A percentile compares a stretch with the other conserved stretches of the same genome.
phyloP scores from a whole-genome alignment of 92 coral and sea anemone species.

The Heliopora coerulea region DNA sequence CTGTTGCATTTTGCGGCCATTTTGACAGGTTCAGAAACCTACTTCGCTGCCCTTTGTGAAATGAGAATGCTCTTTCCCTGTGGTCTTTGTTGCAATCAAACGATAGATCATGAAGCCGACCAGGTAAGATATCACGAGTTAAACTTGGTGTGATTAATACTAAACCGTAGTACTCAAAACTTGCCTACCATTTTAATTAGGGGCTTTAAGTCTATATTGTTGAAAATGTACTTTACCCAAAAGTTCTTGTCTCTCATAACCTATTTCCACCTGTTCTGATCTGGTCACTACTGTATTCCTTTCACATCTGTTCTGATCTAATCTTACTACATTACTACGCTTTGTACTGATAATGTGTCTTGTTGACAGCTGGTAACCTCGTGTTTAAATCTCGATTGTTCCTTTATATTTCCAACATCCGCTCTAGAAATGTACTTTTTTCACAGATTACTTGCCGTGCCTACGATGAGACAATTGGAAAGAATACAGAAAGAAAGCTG shows the following conservation, averaged over 20 bases:
- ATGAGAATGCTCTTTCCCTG: conserved; percentile 78
- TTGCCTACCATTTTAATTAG: no score
- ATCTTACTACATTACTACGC: no score
- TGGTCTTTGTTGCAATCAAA: conserved; percentile 84
- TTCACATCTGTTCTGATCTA: no score
- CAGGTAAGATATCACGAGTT: conserved; percentile 58
- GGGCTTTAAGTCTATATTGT: no score
- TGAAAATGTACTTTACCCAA: no score
- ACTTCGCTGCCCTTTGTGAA: conserved; percentile 68
- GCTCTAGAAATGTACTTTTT: no score
- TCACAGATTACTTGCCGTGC: conserved; percentile 76
- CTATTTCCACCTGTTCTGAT: no score
- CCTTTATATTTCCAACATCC: background rate
- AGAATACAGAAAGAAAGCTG: conserved; percentile 53
- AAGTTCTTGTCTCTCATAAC: no score
- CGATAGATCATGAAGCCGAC: conserved; percentile 85
- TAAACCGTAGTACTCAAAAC: background rate
- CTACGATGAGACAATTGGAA: conserved; percentile 69
- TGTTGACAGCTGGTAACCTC: no score
- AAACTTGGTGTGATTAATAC: background rate
- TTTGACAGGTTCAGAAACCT: conserved; percentile 65
- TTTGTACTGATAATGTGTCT: no score
- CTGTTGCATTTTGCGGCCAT: no score
- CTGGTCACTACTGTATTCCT: no score
- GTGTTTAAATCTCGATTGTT: background rate